Evolutionary conservation across 1,140 invertebrate species (phyloP).

Genomic region (Melitaea cinxia): DNA sequence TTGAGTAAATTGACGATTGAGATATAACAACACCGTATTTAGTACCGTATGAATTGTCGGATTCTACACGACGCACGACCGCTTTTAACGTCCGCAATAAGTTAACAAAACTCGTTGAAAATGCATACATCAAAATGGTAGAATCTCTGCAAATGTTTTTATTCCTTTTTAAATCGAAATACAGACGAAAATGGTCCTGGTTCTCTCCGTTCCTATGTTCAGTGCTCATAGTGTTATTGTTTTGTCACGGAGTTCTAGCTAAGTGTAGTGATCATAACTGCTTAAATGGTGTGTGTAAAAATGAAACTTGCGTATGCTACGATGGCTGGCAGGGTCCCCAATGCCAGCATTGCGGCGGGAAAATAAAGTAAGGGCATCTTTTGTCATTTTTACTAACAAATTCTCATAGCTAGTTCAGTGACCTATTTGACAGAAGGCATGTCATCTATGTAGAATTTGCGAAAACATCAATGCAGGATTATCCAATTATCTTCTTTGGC

Average conservation of each 20-base stretch:
- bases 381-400: slow-evolving; percentile 35
- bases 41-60: slow-evolving; percentile 69
- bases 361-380: slow-evolving; percentile 90
- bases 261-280: slow-evolving; percentile 81
- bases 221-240: slow-evolving; percentile 80
- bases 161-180: slow-evolving; percentile 92
- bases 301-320: slow-evolving; percentile 92
- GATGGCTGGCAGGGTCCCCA: slow-evolving; percentile 94
- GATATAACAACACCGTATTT: slow-evolving; percentile 58
- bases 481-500: slow-evolving; percentile 79
- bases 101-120: slow-evolving; percentile 79
- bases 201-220: slow-evolving; percentile 80
- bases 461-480: slow-evolving; percentile 68
- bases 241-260: slow-evolving; percentile 77
- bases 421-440: slow-evolving; percentile 70
- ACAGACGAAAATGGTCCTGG: slow-evolving; percentile 86
- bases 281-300: slow-evolving; percentile 85
- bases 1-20: slow-evolving; percentile 28
- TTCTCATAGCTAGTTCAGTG: slow-evolving; percentile 57
- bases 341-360: slow-evolving; percentile 95
- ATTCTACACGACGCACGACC: slow-evolving; percentile 72
- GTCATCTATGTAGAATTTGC: slow-evolving; percentile 52
- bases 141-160: slow-evolving; percentile 91
- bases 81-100: slow-evolving; percentile 66
- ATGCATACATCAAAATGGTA: slow-evolving; percentile 86